A percentile compares a stretch with the other conserved stretches of the same genome.
Conservation (phyloP, 2,113 vertebrate species). For the Syngnathus typhle region DNA sequence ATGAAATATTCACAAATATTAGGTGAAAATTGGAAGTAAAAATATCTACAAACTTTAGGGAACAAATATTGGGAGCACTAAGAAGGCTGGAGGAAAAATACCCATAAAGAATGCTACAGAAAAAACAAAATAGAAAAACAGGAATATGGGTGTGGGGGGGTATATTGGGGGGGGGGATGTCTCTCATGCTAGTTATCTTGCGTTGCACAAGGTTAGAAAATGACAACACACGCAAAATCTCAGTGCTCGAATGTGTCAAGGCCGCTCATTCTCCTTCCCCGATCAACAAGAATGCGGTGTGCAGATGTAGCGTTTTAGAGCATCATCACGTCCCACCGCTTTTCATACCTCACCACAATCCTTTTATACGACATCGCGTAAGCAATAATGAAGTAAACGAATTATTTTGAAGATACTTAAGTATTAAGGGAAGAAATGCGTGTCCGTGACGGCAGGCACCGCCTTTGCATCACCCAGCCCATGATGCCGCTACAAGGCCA, state of each 20-base stretch:
- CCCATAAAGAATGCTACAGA: too few species aligned
- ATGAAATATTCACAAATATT: too few species aligned
- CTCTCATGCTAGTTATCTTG: too few species aligned
- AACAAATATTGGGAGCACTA: too few species aligned
- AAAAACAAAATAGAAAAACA: not conserved
- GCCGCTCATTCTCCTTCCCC: slow-evolving; percentile 17
- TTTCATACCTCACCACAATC: not conserved
- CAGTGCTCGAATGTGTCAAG: slow-evolving; percentile 1
- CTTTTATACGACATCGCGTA: not conserved
- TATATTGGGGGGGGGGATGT: not conserved
- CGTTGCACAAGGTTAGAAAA: too few species aligned
- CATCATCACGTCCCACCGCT: slow-evolving; percentile 33
- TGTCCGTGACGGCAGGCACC: slow-evolving; percentile 60
- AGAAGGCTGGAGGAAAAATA: too few species aligned
- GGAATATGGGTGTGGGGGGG: too few species aligned
- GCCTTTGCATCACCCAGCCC: slow-evolving; percentile 58
- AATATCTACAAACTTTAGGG: too few species aligned
- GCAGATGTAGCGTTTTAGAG: slow-evolving; percentile 32
- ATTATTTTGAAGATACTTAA: not conserved
- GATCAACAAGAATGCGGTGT: slow-evolving; percentile 16
- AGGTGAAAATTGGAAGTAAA: too few species aligned
- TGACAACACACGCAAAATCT: too few species aligned
- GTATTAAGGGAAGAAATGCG: not conserved
- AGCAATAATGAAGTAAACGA: not conserved
- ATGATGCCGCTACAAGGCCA: slow-evolving; percentile 5